Evolutionary conservation across 2,113 vertebrate species (phyloP).

Genomic region (Cochlearius cochlearius): DNA sequence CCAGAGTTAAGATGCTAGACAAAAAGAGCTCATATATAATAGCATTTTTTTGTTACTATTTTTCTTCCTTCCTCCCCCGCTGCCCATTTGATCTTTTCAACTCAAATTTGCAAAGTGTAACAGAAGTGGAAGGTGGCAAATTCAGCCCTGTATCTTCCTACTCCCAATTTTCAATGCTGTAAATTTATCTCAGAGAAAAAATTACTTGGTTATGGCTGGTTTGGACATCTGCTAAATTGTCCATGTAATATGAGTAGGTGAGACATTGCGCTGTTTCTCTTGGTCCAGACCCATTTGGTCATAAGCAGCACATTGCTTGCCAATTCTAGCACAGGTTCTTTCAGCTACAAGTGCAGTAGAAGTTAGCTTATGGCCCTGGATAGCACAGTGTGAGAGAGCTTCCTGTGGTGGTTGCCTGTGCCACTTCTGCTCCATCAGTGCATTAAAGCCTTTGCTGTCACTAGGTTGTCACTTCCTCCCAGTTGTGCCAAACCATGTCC

Average conservation of each 20-base stretch:
- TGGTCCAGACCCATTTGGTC: background rate
- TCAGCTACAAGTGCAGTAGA: background rate
- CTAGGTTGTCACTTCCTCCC: background rate
- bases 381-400: background rate
- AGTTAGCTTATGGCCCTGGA: background rate
- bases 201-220: background rate
- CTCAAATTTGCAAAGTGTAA: background rate
- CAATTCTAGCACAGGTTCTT: background rate
- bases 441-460: background rate
- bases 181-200: background rate
- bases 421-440: background rate
- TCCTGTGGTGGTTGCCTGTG: background rate
- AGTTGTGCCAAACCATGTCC: background rate
- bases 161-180: background rate
- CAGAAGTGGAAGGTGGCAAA: background rate
- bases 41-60: background rate
- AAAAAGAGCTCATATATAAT: background rate
- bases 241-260: background rate
- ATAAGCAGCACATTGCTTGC: background rate
- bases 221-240: background rate
- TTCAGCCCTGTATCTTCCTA: background rate
- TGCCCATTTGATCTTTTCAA: background rate
- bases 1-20: background rate
- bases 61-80: background rate
- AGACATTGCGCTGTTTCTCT: background rate